Conservation (phyloP, 2,797 vertebrate species). For the Notoglanidium macrostoma region DNA sequence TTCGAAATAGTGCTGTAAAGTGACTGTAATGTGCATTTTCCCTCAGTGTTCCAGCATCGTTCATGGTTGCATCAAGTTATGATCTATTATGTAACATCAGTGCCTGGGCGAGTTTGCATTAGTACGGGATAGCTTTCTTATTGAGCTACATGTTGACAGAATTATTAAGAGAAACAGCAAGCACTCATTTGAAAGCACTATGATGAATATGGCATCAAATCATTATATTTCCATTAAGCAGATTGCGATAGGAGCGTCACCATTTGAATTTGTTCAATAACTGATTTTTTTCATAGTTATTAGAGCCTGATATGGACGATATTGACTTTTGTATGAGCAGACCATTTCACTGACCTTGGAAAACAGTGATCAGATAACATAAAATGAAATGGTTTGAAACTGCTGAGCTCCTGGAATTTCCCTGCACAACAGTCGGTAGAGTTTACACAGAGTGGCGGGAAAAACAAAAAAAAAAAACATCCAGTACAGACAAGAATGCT, state of each 20-base stretch:
- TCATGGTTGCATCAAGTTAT: not conserved
- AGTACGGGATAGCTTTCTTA: not conserved
- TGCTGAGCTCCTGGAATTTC: not conserved
- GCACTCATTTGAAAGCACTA: not conserved
- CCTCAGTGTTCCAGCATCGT: not conserved
- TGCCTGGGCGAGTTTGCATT: not conserved
- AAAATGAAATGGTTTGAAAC: not conserved
- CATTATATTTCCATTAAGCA: not conserved
- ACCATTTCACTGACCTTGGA: not conserved
- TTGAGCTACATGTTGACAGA: not conserved
- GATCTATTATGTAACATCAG: conserved; percentile 7
- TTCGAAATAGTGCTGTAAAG: conserved; percentile 7
- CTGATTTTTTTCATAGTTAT: not conserved
- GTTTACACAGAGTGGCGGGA: not conserved
- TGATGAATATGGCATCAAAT: not conserved
- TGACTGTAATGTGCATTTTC: conserved; percentile 15
- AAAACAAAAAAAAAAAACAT: not conserved
- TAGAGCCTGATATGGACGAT: not conserved
- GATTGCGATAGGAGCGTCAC: not conserved
- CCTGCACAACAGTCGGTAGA: not conserved
- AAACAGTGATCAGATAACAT: not conserved
- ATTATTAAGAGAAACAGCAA: not conserved
- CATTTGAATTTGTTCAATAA: not conserved
- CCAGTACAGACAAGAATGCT: not conserved
- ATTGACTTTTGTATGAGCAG: not conserved